Conservation (phyloP, 2,797 vertebrate species). For the Acipenser transmontanus region DNA sequence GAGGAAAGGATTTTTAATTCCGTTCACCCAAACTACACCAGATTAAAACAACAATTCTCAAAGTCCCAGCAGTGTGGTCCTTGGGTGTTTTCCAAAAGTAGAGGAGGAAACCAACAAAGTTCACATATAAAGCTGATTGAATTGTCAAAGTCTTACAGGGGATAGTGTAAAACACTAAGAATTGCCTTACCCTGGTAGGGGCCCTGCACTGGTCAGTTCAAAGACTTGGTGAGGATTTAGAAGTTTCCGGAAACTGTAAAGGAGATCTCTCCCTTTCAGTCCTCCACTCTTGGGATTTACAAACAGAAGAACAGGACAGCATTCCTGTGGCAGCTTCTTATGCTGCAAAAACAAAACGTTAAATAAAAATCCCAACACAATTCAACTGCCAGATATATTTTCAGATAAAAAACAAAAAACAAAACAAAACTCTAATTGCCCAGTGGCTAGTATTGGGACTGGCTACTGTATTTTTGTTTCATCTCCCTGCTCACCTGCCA, state of each 20-base stretch:
- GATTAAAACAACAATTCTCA: no score
- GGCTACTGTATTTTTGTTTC: no score
- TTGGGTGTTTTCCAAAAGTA: no score
- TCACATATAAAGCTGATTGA: no score
- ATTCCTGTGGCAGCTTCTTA: slow-evolving; percentile 51
- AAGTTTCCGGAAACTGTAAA: slow-evolving; percentile 83
- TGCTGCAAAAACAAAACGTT: slow-evolving; percentile 44
- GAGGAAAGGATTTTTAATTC: not conserved
- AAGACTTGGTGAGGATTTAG: slow-evolving; percentile 96
- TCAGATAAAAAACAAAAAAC: slow-evolving; percentile 1
- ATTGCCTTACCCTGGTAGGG: slow-evolving; percentile 74
- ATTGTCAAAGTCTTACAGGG: not conserved
- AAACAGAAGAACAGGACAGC: slow-evolving; percentile 80
- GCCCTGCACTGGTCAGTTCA: slow-evolving; percentile 84
- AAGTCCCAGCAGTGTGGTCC: no score
- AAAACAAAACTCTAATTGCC: not conserved
- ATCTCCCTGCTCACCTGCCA: no score
- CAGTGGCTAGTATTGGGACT: no score
- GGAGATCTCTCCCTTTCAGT: slow-evolving; percentile 85
- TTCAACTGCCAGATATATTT: no score
- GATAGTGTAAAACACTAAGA: not conserved
- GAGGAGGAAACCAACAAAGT: no score
- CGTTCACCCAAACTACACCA: no score
- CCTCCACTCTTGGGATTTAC: slow-evolving; percentile 91
- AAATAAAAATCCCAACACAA: no score